Conservation (phyloP, 2,797 vertebrate genomes). For the Pterois miles region DNA sequence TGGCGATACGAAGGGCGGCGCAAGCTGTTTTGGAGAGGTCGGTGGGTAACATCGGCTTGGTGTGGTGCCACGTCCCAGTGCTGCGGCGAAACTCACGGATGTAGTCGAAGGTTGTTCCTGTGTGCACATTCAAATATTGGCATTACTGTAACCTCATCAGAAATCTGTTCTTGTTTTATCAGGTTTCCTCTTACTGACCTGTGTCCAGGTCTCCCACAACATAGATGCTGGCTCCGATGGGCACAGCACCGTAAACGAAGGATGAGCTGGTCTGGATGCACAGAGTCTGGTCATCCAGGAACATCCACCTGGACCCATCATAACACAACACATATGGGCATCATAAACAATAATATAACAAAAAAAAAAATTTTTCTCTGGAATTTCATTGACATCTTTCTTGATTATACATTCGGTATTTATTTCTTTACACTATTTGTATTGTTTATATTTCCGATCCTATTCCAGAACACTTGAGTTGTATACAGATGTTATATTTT, state of each 20-base stretch:
- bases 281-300: constrained; percentile 94
- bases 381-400: not conserved
- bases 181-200: constrained; percentile 78
- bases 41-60: constrained; percentile 87
- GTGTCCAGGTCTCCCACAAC: constrained; percentile 99
- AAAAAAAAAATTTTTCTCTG: not conserved
- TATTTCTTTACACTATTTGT: too few species aligned
- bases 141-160: fast-evolving
- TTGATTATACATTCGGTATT: not conserved
- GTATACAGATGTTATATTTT: too few species aligned
- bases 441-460: too few species aligned
- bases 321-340: not conserved
- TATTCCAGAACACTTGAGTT: too few species aligned
- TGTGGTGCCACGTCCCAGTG: constrained; percentile 95
- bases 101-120: constrained; percentile 95
- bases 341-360: not conserved
- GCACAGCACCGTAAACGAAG: constrained; percentile 96
- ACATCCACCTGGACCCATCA: constrained; percentile 90
- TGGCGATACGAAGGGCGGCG: constrained; percentile 92
- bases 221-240: constrained; percentile 96
- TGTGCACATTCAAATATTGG: not conserved
- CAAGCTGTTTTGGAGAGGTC: constrained; percentile 94
- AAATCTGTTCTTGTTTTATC: too few species aligned
- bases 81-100: constrained; percentile 96
- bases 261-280: constrained; percentile 97